Evolutionary conservation across 2,113 vertebrate genomes (phyloP).

Genomic region (Rhea americana): DNA sequence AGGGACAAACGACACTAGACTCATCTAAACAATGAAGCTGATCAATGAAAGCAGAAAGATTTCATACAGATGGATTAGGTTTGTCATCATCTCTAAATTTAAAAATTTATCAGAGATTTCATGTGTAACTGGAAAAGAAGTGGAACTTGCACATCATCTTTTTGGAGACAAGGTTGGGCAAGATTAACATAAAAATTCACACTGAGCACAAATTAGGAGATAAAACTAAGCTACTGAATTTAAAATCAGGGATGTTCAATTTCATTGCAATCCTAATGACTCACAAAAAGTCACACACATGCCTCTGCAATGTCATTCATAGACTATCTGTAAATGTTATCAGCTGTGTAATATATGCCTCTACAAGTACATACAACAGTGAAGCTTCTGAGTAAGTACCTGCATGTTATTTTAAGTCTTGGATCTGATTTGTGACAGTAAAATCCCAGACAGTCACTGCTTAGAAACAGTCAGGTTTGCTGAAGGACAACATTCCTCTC

Average conservation of each 20-base stretch:
- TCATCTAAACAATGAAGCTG: neutral
- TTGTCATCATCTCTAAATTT: neutral
- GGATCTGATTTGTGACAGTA: neutral
- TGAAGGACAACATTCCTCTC: neutral
- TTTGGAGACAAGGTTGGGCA: neutral
- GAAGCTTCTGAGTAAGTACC: neutral
- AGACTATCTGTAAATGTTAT: neutral
- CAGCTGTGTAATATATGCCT: neutral
- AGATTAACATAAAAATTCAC: neutral
- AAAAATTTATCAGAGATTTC: constrained; percentile 2
- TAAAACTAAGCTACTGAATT: neutral
- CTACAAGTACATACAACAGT: neutral
- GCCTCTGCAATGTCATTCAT: neutral
- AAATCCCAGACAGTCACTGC: neutral
- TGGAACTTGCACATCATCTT: neutral
- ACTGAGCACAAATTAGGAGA: neutral
- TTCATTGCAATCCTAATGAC: neutral
- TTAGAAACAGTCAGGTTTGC: neutral
- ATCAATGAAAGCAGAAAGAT: neutral
- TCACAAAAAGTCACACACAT: neutral
- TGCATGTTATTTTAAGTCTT: neutral
- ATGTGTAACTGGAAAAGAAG: neutral
- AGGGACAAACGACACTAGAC: neutral
- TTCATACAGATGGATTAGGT: neutral
- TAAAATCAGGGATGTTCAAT: neutral